Conservation (phyloP, 35 echinoderm and acorn worm species). For the Nesometra sesokonis region DNA sequence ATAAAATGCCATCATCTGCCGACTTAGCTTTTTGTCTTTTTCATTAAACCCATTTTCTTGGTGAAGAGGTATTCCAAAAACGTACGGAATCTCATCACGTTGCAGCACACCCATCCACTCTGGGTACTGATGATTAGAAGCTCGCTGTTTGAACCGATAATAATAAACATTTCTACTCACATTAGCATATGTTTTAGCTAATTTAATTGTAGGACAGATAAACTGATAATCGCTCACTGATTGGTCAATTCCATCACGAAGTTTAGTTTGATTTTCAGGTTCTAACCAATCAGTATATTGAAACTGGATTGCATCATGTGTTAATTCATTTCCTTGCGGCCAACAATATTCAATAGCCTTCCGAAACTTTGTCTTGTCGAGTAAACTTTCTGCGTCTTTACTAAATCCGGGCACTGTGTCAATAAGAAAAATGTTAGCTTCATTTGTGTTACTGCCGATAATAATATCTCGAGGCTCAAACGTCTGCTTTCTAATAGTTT, state of each 20-base stretch:
- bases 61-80: no score
- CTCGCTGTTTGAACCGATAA: no score
- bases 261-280: background rate
- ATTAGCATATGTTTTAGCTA: background rate
- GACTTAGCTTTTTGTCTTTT: conserved; percentile 3
- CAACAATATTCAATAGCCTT: background rate
- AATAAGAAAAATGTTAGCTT: background rate
- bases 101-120: background rate
- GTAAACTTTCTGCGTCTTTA: background rate
- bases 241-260: background rate
- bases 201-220: background rate
- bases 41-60: no score
- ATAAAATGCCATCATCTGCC: conserved; percentile 17
- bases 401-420: background rate
- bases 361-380: background rate
- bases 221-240: background rate
- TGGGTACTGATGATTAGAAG: background rate
- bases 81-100: conserved; percentile 11
- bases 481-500: background rate
- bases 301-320: background rate
- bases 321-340: background rate
- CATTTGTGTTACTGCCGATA: background rate
- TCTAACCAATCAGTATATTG: background rate
- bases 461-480: background rate
- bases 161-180: no score